Base-by-base conservation (phyloP, 2,888 invertebrate genomes). In the Xanthostigma xanthostigma region DNA sequence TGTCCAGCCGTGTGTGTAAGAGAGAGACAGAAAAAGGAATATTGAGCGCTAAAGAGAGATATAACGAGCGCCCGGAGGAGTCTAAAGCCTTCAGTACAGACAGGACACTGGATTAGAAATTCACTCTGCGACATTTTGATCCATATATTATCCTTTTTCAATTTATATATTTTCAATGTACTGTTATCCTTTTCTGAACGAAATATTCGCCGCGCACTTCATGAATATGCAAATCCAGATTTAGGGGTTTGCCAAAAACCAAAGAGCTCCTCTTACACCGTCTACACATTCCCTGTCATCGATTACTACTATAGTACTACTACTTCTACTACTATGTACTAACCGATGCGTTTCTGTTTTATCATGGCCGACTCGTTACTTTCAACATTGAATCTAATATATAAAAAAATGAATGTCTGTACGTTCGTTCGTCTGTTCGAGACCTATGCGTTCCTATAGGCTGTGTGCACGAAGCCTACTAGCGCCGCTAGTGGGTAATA, bases 201-300 rank as follows among this genome's bases (percentile, higher is more conserved):
- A 39, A 12, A 39, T 39, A 39, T 39, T 39, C 40, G 40, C 9
- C 11, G 53, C 49, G 53, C 60, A 59, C 58, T 57, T 56, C 60
- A 64, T 65, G 64, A 65, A 65, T 65, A 65, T 65, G 65, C 64
- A 65, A 63, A 65, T 64, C 64, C 63, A 57, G 63, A 57, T 63
- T 65, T 65, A 64, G 56, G 62, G 62, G 62, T 52, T 48, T 62
- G 63, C 64, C 63, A 64, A 64, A 65, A 64, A 64, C 65, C 64
- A 59, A 64, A 63, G 62, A 41, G 41, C 27, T 27, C 6, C 27
- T 27, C 27, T 27, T 27, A 27, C 6, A 27, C 27, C 27, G 27
- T 6, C 27, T 27, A 27, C 6, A 27, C 27, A 27, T 27, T 27
- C 27, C 27, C 27, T 27, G 27, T 27, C 27, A 27, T 27, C 27